Conservation (phyloP, 2,113 vertebrate genomes). For the Ptilorrhoa leucosticta region DNA sequence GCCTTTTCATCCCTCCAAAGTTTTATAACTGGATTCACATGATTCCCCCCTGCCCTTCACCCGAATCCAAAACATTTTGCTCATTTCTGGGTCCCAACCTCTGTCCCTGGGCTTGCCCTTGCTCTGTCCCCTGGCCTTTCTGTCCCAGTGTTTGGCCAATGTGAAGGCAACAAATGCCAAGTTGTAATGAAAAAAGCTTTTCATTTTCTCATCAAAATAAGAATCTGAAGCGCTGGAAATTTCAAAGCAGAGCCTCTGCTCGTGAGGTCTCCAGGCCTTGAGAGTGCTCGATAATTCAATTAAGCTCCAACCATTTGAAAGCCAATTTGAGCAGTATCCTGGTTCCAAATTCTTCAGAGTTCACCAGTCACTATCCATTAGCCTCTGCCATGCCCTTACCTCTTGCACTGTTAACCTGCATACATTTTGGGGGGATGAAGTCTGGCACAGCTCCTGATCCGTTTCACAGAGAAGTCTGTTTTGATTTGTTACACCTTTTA, state of each 20-base stretch:
- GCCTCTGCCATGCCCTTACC: neutral
- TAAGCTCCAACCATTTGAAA: slow-evolving; percentile 10
- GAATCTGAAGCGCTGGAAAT: neutral
- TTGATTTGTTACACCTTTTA: slow-evolving; percentile 50
- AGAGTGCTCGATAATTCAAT: neutral
- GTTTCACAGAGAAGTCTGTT: slow-evolving; percentile 19
- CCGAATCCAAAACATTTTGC: neutral
- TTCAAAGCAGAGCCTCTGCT: neutral
- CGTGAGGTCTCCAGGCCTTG: neutral
- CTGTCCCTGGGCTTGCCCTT: neutral
- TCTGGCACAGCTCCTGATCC: neutral
- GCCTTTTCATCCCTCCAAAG: neutral
- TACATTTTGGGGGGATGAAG: neutral
- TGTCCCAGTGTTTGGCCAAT: neutral
- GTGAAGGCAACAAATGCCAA: neutral
- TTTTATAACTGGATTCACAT: neutral
- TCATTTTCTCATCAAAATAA: neutral
- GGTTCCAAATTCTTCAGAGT: neutral
- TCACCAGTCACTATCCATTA: slow-evolving; percentile 44
- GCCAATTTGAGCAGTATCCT: neutral
- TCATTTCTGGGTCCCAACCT: neutral
- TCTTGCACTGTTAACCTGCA: slow-evolving; percentile 2
- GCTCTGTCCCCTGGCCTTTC: neutral
- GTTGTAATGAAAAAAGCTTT: slow-evolving; percentile 7
- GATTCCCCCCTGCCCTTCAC: neutral